Evolutionary conservation across 2,888 invertebrate species (phyloP).

Genomic region (Thecophora atra): DNA sequence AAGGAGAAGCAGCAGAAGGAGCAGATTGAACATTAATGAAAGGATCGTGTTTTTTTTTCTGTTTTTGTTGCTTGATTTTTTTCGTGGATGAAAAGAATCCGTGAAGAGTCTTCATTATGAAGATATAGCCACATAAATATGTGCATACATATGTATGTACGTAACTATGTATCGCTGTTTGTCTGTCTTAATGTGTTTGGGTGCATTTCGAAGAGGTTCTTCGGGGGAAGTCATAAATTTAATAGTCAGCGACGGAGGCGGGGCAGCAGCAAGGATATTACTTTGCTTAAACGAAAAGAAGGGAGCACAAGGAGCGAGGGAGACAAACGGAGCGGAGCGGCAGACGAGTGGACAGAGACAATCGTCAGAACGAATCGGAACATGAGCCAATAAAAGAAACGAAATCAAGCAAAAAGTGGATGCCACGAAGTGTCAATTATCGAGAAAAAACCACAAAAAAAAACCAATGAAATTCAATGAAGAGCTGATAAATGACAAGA

Average conservation of each 20-base stretch:
- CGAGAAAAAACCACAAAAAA: too few relatives aligned
- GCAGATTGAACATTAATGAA: neutral
- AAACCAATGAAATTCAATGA: too few relatives aligned
- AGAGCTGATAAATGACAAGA: too few relatives aligned
- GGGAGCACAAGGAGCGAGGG: neutral
- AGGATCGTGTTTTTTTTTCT: slow-evolving; percentile 1
- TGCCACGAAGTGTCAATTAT: too few relatives aligned
- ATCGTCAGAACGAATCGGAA: too few relatives aligned
- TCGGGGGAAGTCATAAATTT: slow-evolving; percentile 18
- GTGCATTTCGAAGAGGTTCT: neutral
- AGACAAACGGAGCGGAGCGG: neutral
- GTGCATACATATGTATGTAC: neutral
- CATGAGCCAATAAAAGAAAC: too few relatives aligned
- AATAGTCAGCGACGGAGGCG: neutral
- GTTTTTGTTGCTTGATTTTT: too few relatives aligned
- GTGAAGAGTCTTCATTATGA: too few relatives aligned
- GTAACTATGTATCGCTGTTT: neutral
- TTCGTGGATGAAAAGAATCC: too few relatives aligned
- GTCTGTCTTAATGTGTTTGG: neutral
- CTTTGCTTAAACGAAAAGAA: slow-evolving; percentile 31
- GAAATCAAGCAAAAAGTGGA: too few relatives aligned
- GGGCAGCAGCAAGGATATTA: slow-evolving; percentile 31
- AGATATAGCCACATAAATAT: neutral
- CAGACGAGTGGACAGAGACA: too few relatives aligned
- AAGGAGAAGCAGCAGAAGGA: neutral